These are phyloP conservation scores for Cottoperca gobio DNA, from an alignment of 2,797 vertebrate species.

Conservation along the genomic window DNA sequence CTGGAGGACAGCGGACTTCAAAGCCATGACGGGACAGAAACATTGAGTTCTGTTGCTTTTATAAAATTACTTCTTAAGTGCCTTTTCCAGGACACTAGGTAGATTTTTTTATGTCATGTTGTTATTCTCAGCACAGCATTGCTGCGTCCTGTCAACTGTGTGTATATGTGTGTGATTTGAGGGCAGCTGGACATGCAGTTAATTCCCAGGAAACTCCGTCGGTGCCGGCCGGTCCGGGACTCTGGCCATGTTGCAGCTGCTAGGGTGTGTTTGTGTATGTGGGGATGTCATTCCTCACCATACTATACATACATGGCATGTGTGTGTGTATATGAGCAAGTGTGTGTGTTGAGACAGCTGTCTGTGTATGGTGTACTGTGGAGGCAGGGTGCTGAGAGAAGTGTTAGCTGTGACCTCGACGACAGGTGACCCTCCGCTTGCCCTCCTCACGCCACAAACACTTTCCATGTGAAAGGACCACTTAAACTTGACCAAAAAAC, in stretches of 20 bases:
- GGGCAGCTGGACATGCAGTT: constrained; percentile 80
- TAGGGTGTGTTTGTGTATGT: constrained; percentile 73
- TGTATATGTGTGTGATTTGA: constrained; percentile 41
- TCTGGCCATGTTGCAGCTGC: constrained; percentile 83
- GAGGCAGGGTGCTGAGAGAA: constrained; percentile 82
- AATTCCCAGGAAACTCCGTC: constrained; percentile 82
- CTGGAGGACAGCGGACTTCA: constrained; percentile 11
- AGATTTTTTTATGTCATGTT: constrained; percentile 29
- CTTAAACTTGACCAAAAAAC: constrained; percentile 68
- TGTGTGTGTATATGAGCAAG: constrained; percentile 64
- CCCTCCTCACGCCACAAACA: constrained; percentile 22
- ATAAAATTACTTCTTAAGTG: constrained; percentile 49
- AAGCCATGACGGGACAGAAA: constrained; percentile 7
- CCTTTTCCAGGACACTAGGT: constrained; percentile 50
- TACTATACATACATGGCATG: constrained; percentile 80
- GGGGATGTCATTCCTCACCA: constrained; percentile 84
- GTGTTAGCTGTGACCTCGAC: constrained; percentile 70
- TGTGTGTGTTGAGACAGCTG: constrained; percentile 80
- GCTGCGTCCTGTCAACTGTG: constrained; percentile 34
- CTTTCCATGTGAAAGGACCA: constrained; percentile 47
- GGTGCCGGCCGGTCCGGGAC: constrained; percentile 87
- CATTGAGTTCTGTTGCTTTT: constrained; percentile 24
- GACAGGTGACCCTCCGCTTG: constrained; percentile 68
- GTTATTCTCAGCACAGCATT: constrained; percentile 26
- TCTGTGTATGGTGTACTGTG: constrained; percentile 69